Base-by-base conservation (phyloP, 2,888 invertebrate genomes). In the Aphidius colemani region DNA sequence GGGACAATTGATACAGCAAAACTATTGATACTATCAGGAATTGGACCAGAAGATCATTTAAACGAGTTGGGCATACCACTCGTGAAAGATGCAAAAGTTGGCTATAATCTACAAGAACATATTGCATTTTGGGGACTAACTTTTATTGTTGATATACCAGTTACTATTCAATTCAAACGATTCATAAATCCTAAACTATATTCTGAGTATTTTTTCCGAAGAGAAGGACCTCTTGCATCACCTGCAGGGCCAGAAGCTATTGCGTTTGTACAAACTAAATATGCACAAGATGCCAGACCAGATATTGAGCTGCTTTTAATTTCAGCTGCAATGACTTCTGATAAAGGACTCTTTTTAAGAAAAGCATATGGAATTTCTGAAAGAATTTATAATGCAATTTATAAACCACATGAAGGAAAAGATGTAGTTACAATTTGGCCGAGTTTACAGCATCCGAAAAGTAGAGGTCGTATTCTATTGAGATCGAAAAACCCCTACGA, bases 1-100 rank as follows among this genome's bases (percentile, higher is more conserved):
- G 92, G 94, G 0, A 88, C 93, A 0, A 88, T 95, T 68, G 92
- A 91, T 80, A 89, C 92, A 0, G 91, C 94, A 0, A 93, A 95
- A 79, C 77, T 95, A 9, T 73, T 89, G 11, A 88, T 89, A 88
- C 79, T 89, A 2, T 88, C 88, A 0, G 89, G 89, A 1, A 80
- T 90, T 9, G 90, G 90, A 0, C 90, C 90, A 1, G 84, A 80
- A 71, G 79, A 85, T 5, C 88, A 90, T 69, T 77, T 90, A 59
- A 74, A 85, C 66, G 81, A 86, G 3, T 75, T 88, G 2, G 85
- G 84, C 13, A 90, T 91, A 66, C 84, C 86, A 0, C 85, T 88
- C 0, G 78, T 90, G 50, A 81, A 86, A 69, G 85, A 91, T 74
- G 82, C 89, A 8, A 86, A 85, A 68, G 91, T 92, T 0, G 92